Base-by-base conservation (phyloP, 2,797 vertebrate species). In the Chiroxiphia lanceolata region DNA sequence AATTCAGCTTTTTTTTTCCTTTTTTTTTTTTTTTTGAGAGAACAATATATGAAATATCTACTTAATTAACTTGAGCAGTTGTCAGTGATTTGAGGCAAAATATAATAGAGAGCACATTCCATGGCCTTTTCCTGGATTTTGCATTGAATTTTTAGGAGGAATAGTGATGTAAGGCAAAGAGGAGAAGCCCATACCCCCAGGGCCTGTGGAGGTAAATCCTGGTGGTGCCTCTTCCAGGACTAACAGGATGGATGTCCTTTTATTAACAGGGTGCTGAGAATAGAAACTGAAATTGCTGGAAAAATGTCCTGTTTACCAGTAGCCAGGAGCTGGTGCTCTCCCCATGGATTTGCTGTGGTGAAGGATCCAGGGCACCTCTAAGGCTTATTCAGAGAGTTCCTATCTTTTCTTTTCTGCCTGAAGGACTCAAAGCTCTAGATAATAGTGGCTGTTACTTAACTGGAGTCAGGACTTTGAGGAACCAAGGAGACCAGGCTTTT, bases 231-330 rank as follows among this genome's bases (percentile, higher is more conserved):
- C 9, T 53, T 74, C 27, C 3, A 48, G n/a, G 48, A 7, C 33
- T 48, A 5, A 10, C 15, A 34, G 57, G 65, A 9, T 50, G 36
- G 50, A 7, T n/a, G 27, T 20, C 19, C 25, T 72, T 80, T 64
- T 12, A 3, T 21, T 26, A 1, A 9, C 72, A 53, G n/a, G 26
- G 12, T 44, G 56, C 5, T 33, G 65, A 70, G 38, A 34, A 2
- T 33, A 74, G 67, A 40, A 40, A 6, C 40, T 87, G 69, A 10
- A 34, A 18, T 26, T 8, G 33, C 47, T 63, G 63, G 65, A 23
- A 5, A 4, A 11, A 13, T 8, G 6, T 15, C 34, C 56, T 61
- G 6, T 25, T 38, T 22, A 1, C 2, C 36, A 13, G 1, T 1
- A 26, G 13, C 40, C 23, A 29, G 54, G 14, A 65, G 7, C 57